Evolutionary conservation across 2,888 invertebrate species (phyloP).

Genomic region (Elgonia sp.): DNA sequence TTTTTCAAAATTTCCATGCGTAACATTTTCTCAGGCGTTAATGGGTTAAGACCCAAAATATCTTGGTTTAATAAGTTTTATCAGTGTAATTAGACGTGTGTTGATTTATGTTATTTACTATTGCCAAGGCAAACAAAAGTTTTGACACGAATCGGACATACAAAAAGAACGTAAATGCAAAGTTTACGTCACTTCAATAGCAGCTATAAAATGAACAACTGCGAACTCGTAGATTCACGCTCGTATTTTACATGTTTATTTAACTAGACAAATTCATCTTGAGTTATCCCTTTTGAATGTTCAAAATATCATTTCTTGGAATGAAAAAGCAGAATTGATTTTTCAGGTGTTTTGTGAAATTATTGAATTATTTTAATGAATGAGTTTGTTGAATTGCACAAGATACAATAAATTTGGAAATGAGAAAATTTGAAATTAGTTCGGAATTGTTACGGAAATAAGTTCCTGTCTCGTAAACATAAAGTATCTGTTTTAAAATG

Average conservation of each 20-base stretch:
- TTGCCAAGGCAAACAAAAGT: constrained; percentile 39
- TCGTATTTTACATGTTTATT: constrained; percentile 55
- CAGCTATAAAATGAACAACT: constrained; percentile 45
- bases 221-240: constrained; percentile 23
- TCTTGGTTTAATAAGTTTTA: background rate
- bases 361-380: no score
- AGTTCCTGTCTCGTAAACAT: no score
- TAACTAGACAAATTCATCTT: constrained; percentile 38
- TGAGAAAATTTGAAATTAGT: no score
- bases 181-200: constrained; percentile 34
- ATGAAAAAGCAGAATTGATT: no score
- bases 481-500: background rate
- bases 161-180: constrained; percentile 38
- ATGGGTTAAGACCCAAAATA: background rate
- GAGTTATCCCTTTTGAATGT: background rate
- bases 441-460: no score
- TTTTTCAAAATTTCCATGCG: no score
- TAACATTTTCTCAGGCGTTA: no score
- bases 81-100: background rate
- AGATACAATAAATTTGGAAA: no score
- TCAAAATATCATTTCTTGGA: no score
- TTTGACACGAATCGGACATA: constrained; percentile 35
- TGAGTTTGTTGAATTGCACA: no score
- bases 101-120: constrained; percentile 24
- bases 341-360: no score